Evolutionary conservation across 2,797 vertebrate genomes (phyloP), one percentile per base, ranked within the genome.

Genomic region (Acestrorhynchus altus): DNA sequence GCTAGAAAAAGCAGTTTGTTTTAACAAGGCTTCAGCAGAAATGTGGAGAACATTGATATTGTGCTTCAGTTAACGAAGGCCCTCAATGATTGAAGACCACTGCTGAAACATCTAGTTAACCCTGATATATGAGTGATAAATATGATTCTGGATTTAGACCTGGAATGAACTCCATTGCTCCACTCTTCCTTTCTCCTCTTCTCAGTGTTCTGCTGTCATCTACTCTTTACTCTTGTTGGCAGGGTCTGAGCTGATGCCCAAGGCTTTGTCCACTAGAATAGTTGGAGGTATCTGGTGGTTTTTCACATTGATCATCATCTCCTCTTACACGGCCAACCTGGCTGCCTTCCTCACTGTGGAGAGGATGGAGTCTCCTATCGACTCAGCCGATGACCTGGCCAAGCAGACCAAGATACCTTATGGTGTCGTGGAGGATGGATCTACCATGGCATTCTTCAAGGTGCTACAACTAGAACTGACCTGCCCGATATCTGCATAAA

Each of bases 211-310:
- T 66, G 16, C 31, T 22, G 18, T n/a, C 44, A 10, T 56, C 20
- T 70, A 7, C 49, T 64, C 11, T 51, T 26, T 51, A 15, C 63
- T 88, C 88, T 88, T 90, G 89, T 87, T 88, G 81, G 92, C 92
- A 99, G 98, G 98, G 90, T 99, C 98, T 89, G 98, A 99, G 92
- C 96, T 99, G 88, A 99, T 99, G 97, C 97, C 98, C 85, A 98
- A 98, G 92, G 98, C 98, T 81, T 94, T 99, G 83, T 99, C 98
- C 74, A 99, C 98, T 85, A 96, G 98, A 87, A 99, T 99, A 91
- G 98, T 99, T 84, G 97, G 98, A 90, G 98, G 97, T 90, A 99
- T 98, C 95, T 99, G 97, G 97, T 99, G 97, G 97, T 99, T 99
- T 94, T 99, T 99, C 93, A 99, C 97, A 87, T 96, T 99, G 92